Evolutionary conservation across 2,113 vertebrate genomes (phyloP).

Genomic region (Brevimyrus niger): DNA sequence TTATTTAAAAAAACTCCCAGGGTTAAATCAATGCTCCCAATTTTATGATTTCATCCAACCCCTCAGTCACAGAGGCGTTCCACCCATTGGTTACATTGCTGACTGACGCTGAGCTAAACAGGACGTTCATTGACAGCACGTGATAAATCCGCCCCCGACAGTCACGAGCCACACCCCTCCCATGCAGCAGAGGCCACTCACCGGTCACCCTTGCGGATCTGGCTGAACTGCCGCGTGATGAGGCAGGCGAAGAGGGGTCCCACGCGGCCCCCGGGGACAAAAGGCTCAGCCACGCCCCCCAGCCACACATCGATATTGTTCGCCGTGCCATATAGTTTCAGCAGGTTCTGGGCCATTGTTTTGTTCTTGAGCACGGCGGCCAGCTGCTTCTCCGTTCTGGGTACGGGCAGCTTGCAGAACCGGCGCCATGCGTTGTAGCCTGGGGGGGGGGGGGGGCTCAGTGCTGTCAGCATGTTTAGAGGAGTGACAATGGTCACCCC

Average conservation of each 20-base stretch:
- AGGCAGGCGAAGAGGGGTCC: constrained; percentile 43
- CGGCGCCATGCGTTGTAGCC: constrained; percentile 58
- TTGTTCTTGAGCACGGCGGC: constrained; percentile 42
- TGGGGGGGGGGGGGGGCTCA: background rate
- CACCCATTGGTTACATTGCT: background rate
- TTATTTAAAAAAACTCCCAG: background rate
- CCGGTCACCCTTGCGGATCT: constrained; percentile 48
- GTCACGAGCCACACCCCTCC: background rate
- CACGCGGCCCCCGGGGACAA: constrained; percentile 56
- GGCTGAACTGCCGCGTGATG: constrained; percentile 40
- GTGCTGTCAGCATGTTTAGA: background rate
- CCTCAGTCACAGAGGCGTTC: background rate
- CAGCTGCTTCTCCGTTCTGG: constrained; percentile 28
- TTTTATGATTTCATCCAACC: background rate
- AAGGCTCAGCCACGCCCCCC: constrained; percentile 55
- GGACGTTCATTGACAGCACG: background rate
- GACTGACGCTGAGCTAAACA: background rate
- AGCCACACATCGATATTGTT: constrained; percentile 60
- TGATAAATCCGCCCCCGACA: background rate
- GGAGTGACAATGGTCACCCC: background rate
- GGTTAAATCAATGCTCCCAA: background rate
- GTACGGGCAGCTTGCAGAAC: constrained; percentile 52
- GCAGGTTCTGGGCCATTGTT: constrained; percentile 36
- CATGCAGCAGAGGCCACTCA: background rate
- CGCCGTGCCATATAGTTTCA: constrained; percentile 47